phyloP scores from a whole-genome alignment of 2,888 invertebrate genomes.

The Steromphala cineraria region DNA sequence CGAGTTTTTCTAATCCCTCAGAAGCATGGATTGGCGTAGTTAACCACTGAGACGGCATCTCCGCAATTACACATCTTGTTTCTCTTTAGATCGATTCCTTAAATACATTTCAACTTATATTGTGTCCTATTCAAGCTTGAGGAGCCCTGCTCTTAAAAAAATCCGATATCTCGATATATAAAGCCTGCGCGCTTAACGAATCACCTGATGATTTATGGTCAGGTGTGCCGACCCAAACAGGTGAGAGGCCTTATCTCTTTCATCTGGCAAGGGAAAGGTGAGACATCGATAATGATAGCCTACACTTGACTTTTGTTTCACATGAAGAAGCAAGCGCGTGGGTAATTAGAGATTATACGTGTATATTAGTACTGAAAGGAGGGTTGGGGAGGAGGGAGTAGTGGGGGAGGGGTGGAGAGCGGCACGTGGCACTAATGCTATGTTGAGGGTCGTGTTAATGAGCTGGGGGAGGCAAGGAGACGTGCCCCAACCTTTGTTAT shows the following conservation, averaged over 20 bases:
- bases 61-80: too few species aligned
- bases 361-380: background rate
- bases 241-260: background rate
- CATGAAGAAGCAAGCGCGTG: background rate
- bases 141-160: too few species aligned
- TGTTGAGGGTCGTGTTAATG: background rate
- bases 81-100: too few species aligned
- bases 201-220: slow-evolving; percentile 4
- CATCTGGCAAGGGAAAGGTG: background rate
- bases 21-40: too few species aligned
- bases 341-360: slow-evolving; percentile 4
- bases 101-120: too few species aligned
- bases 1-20: too few species aligned
- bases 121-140: too few species aligned
- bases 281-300: background rate
- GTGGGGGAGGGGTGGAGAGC: background rate
- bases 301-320: slow-evolving; percentile 13
- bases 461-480: background rate
- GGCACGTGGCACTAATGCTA: slow-evolving; percentile 3
- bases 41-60: too few species aligned
- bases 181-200: background rate
- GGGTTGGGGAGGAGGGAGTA: background rate
- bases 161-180: background rate
- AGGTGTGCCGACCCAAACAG: background rate
- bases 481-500: background rate